Evolutionary conservation across 1,140 invertebrate genomes (phyloP).

Genomic region (Limonius californicus): DNA sequence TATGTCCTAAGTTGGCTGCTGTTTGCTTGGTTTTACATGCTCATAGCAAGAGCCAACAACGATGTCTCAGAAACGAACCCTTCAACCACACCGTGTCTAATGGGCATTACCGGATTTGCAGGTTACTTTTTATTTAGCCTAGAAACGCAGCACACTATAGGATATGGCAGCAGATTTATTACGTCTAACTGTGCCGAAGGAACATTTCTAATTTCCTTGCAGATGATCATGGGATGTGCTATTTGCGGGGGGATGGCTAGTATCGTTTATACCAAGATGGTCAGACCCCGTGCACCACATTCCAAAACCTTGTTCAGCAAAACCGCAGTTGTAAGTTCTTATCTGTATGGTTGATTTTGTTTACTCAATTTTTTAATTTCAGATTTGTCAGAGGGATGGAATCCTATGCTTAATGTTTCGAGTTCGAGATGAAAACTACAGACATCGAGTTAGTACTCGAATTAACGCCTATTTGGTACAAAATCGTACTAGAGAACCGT

Average conservation of each 20-base stretch:
- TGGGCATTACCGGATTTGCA: conserved; percentile 43
- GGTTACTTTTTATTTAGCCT: conserved; percentile 59
- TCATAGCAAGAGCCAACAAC: conserved; percentile 35
- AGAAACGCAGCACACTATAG: conserved; percentile 62
- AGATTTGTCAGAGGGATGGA: conserved; percentile 60
- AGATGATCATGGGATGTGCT: conserved; percentile 55
- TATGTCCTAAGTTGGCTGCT: conserved; percentile 38
- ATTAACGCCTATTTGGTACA: conserved; percentile 55
- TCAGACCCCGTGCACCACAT: conserved; percentile 52
- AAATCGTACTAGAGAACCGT: conserved; percentile 33
- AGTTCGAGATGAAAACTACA: conserved; percentile 55
- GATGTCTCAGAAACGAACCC: conserved; percentile 29
- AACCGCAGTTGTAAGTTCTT: conserved; percentile 53
- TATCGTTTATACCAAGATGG: conserved; percentile 59
- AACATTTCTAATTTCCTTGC: conserved; percentile 64
- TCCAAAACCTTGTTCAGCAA: conserved; percentile 57
- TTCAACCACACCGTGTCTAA: conserved; percentile 28
- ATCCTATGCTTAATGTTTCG: conserved; percentile 59
- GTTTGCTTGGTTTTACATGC: conserved; percentile 38
- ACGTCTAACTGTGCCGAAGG: conserved; percentile 82
- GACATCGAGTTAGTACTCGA: conserved; percentile 55
- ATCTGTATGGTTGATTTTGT: too few relatives aligned
- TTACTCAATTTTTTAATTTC: too few relatives aligned
- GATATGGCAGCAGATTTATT: conserved; percentile 69
- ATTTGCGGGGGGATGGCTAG: conserved; percentile 56